A percentile compares a stretch with the other conserved stretches of the same genome.
phyloP scores from a whole-genome alignment of 1,140 invertebrate genomes.

The Chionoecetes opilio region DNA sequence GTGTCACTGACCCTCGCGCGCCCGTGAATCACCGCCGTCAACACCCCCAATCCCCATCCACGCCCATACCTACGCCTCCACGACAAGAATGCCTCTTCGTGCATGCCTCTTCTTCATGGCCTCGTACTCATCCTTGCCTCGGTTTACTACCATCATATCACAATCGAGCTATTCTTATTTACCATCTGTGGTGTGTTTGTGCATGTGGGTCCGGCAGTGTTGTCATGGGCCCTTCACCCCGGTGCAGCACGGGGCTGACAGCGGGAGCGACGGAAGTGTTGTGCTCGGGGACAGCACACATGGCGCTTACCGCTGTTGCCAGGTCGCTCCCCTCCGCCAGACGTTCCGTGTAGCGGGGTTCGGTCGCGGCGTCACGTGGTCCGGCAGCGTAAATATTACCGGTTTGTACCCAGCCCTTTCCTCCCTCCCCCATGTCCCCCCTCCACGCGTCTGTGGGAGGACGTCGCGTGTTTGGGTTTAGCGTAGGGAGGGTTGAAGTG shows the following conservation, averaged over 20 bases:
- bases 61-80: no score
- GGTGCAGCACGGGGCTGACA: not conserved
- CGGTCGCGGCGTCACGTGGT: constrained; percentile 1
- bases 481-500: not conserved
- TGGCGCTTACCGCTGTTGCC: constrained; percentile 23
- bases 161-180: no score
- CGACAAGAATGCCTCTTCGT: no score
- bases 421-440: not conserved
- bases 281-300: constrained; percentile 22
- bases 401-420: not conserved
- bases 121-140: no score
- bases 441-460: not conserved
- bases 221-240: not conserved
- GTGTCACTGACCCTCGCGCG: not conserved
- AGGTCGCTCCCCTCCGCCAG: constrained; percentile 22
- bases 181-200: not conserved
- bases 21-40: not conserved
- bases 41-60: not conserved
- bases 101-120: not conserved
- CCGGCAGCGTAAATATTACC: constrained; percentile 18
- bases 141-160: no score
- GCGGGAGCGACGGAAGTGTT: not conserved
- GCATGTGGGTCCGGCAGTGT: not conserved
- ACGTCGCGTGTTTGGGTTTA: constrained; percentile 5
- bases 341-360: constrained; percentile 15